These are phyloP conservation scores for Alethe castanea DNA, from an alignment of 2,113 vertebrate genomes.

Conservation along the genomic window DNA sequence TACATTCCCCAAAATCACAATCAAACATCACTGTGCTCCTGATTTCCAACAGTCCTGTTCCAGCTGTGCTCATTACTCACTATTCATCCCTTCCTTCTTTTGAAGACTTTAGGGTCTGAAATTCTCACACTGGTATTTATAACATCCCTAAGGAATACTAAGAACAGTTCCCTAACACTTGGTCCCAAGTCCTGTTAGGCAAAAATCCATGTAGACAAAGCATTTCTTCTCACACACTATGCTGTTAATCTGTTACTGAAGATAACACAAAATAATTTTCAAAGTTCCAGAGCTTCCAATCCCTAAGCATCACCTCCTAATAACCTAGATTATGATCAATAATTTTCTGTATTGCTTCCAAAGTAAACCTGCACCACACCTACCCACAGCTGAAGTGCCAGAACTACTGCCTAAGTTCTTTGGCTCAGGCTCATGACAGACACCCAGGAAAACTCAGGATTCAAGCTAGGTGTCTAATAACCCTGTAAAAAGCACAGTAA, in stretches of 20 bases:
- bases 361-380: background rate
- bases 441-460: background rate
- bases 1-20: slow-evolving; percentile 27
- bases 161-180: background rate
- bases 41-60: slow-evolving; percentile 24
- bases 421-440: background rate
- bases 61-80: slow-evolving; percentile 44
- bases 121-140: background rate
- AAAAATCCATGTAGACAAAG: background rate
- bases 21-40: slow-evolving; percentile 37
- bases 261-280: background rate
- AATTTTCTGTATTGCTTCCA: background rate
- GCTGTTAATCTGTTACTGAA: background rate
- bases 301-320: background rate
- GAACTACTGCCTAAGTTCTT: background rate
- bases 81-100: slow-evolving; percentile 14
- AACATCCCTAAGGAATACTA: background rate
- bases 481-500: background rate
- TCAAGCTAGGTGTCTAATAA: background rate
- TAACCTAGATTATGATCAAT: background rate
- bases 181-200: background rate
- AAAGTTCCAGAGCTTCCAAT: background rate
- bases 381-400: background rate
- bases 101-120: background rate
- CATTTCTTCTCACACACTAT: background rate